phyloP scores from a whole-genome alignment of 2,888 invertebrate species.

The Drosophila rellima region DNA sequence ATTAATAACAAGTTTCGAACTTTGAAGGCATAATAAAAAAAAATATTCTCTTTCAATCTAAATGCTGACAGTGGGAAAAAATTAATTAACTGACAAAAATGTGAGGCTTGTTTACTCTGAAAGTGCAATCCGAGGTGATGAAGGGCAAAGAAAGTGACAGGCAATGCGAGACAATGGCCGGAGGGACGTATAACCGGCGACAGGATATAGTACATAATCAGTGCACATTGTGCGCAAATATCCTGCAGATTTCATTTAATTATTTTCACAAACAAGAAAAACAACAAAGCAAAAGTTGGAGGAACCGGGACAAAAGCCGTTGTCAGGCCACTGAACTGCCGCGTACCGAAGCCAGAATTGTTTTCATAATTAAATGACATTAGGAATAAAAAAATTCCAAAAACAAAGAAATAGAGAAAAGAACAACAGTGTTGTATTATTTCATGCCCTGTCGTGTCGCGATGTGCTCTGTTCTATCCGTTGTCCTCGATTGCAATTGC shows the following conservation, averaged over 20 bases:
- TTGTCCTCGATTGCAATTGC: conserved; percentile 54
- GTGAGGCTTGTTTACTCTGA: conserved; percentile 50
- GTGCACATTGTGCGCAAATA: conserved; percentile 65
- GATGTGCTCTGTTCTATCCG: conserved; percentile 10
- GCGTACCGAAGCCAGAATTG: conserved; percentile 38
- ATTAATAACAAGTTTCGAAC: conserved; percentile 22
- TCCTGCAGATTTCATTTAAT: conserved; percentile 72
- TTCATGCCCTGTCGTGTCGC: conserved; percentile 10
- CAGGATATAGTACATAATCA: conserved; percentile 60
- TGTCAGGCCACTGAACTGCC: conserved; percentile 33
- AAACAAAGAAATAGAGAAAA: conserved; percentile 5
- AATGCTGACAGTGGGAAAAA: conserved; percentile 28
- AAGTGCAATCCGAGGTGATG: conserved; percentile 20
- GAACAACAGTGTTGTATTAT: conserved; percentile 22
- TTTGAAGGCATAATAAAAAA: background rate
- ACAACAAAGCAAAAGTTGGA: conserved; percentile 30
- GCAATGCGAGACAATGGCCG: conserved; percentile 8
- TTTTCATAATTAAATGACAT: conserved; percentile 74
- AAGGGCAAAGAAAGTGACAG: conserved; percentile 7
- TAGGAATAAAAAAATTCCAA: conserved; percentile 38
- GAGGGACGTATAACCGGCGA: conserved; percentile 13
- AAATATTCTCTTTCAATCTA: conserved; percentile 1
- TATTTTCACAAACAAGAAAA: conserved; percentile 55
- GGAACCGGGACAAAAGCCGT: conserved; percentile 40
- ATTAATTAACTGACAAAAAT: conserved; percentile 72